A percentile compares a stretch with the other conserved stretches of the same genome.
Evolutionary conservation across 92 coral and sea anemone genomes (phyloP).

Genomic region (Epizoanthus scotinus): DNA sequence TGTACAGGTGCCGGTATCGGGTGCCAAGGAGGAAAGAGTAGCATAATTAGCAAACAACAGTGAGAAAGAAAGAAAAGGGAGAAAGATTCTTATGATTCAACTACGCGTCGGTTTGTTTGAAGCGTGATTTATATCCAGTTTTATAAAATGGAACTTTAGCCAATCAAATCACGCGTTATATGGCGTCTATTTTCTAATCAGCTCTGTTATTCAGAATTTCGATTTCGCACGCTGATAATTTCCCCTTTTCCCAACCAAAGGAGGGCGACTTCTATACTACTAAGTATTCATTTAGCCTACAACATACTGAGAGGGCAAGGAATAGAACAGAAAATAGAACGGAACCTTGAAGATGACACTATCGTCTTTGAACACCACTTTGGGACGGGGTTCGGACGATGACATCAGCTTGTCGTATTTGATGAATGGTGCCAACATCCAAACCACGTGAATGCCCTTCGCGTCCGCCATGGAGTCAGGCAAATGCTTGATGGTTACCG

Average conservation of each 20-base stretch:
- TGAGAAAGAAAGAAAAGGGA: too few species aligned
- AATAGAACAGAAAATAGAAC: not conserved
- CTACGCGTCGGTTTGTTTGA: too few species aligned
- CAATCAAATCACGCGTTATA: too few species aligned
- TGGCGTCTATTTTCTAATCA: too few species aligned
- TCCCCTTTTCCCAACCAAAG: too few species aligned
- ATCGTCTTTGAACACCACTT: slow-evolving; percentile 59
- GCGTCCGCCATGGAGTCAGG: slow-evolving; percentile 59
- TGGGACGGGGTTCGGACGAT: slow-evolving; percentile 42
- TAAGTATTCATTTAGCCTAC: not conserved
- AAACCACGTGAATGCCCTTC: slow-evolving; percentile 71
- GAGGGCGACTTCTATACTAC: too few species aligned
- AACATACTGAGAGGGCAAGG: not conserved
- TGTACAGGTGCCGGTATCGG: not conserved
- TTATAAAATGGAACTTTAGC: too few species aligned
- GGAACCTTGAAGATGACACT: slow-evolving; percentile 72
- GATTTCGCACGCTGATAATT: too few species aligned
- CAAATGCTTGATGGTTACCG: slow-evolving; percentile 65
- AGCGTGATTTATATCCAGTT: too few species aligned
- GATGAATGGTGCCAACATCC: slow-evolving; percentile 74
- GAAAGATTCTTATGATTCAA: too few species aligned
- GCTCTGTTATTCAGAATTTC: too few species aligned
- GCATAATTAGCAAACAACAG: too few species aligned
- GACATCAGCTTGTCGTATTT: slow-evolving; percentile 60
- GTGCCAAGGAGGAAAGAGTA: not conserved